Base-by-base conservation (phyloP, 2,113 vertebrate species). In the Psammodynastes pulverulentus region DNA sequence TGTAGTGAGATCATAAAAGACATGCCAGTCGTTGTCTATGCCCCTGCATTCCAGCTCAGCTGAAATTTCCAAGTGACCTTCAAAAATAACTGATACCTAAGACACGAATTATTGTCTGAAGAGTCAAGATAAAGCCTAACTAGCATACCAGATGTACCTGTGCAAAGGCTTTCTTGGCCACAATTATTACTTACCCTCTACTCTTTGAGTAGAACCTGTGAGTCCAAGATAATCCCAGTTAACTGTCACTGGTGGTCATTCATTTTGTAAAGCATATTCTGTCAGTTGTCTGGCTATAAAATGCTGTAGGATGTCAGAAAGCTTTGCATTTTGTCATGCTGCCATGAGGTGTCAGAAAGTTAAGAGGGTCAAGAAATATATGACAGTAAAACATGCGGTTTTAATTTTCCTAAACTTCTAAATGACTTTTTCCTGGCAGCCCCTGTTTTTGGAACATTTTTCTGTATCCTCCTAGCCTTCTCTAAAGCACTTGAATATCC, bases 391-490 rank as follows among this genome's bases (percentile, higher is more conserved):
- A 92, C 67, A 84, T 54, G 29, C 90, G 1, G 5, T 85, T 56
- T 39, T 5, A 91, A 89, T 67, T 94, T 91, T 86, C 26, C 86
- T 24, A 91, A 24, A 88, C 87, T 93, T 95, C 86, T 92, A 94
- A n/a, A 4, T n/a, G 13, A 9, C 26, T 62, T 62, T 62, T 62
- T 29, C 56, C 3, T 4, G 10, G 9, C 9, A 29, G 56, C 56
- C 10, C 29, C 58, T n/a, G 58, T 62, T 62, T 62, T 4, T 62
- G 26, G 29, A 62, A 62, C 26, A n/a, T n/a, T 62, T 26, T n/a
- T 62, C 29, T 13, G 58, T 62, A n/a, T 0, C 58, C 29, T n/a
- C 12, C 62, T 67, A n/a, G 12, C 12, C 29, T 67, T 67, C 29
- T n/a, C 29, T 67, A 67, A 67, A 67, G 12, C 62, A 34, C 62